A percentile compares a stretch with the other conserved stretches of the same genome.
Evolutionary conservation across 2,113 vertebrate species (phyloP).

Genomic region (Phylloscopus whistleri): DNA sequence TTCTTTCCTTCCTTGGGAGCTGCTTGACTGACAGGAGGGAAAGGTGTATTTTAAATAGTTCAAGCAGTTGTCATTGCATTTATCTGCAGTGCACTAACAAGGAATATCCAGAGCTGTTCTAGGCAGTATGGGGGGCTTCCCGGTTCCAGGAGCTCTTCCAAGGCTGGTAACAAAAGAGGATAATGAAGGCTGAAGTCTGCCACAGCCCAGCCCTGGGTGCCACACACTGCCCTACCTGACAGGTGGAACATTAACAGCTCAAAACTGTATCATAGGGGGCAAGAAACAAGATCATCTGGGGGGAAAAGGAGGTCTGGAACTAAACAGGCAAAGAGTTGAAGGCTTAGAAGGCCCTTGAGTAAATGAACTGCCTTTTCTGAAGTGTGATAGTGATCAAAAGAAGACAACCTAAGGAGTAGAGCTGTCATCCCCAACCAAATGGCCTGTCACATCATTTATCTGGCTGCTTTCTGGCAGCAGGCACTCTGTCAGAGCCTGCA

Average conservation of each 20-base stretch:
- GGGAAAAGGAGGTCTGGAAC: neutral
- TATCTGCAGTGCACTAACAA: neutral
- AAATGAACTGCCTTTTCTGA: neutral
- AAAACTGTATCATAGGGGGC: neutral
- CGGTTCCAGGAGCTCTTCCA: neutral
- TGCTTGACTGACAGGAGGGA: neutral
- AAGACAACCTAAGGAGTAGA: neutral
- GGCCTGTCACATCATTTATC: slow-evolving; percentile 12
- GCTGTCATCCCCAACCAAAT: neutral
- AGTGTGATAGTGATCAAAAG: slow-evolving; percentile 6
- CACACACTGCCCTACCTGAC: neutral
- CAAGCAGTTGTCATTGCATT: neutral
- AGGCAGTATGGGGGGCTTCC: neutral
- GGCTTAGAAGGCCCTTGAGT: neutral
- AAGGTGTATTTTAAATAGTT: neutral
- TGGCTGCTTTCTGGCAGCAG: slow-evolving; percentile 29
- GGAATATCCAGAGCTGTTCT: neutral
- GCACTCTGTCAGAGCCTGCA: slow-evolving; percentile 1
- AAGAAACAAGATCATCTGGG: neutral
- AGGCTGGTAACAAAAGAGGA: neutral
- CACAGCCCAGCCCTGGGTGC: neutral
- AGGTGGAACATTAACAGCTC: neutral
- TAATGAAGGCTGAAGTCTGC: neutral
- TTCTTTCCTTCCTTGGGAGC: neutral
- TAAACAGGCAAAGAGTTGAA: neutral